These are phyloP conservation scores for Aleadryas rufinucha DNA, from an alignment of 2,113 vertebrate genomes.

Conservation along the genomic window DNA sequence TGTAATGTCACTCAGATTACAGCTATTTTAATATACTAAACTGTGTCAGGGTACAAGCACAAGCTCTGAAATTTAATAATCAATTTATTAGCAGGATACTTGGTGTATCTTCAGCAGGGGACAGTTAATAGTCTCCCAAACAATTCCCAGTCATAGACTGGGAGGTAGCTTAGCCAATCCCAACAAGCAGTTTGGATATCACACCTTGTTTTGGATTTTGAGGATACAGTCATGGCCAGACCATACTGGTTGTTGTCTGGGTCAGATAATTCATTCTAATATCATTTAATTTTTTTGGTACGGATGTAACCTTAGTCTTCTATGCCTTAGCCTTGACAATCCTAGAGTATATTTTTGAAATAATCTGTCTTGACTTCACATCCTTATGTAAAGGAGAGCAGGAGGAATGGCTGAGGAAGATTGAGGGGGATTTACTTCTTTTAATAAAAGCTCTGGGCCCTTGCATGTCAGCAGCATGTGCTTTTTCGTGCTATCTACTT, in stretches of 20 bases:
- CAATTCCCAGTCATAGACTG: neutral
- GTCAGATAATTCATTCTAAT: neutral
- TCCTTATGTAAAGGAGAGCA: neutral
- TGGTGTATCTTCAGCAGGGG: neutral
- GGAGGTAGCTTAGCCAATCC: neutral
- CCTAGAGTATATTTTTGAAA: neutral
- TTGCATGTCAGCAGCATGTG: neutral
- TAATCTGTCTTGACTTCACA: neutral
- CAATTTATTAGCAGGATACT: neutral
- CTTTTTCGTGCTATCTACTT: conserved; percentile 30
- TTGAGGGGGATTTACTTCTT: conserved; percentile 17
- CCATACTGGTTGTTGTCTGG: neutral
- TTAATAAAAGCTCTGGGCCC: conserved; percentile 18
- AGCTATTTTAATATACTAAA: neutral
- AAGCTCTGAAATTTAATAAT: neutral
- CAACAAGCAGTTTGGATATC: neutral
- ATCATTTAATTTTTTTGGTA: neutral
- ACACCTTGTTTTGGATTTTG: neutral
- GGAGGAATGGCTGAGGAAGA: neutral
- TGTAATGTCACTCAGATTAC: neutral
- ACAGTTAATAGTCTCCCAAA: neutral
- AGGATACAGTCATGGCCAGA: neutral
- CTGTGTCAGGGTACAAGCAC: neutral
- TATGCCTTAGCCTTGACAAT: neutral
- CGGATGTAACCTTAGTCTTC: neutral